phyloP scores from a whole-genome alignment of 2,113 vertebrate genomes.

The Bos taurus region ARS-UCD2.0 NC_037331.1:75458001-75458500 shows the following conservation, averaged over 20 bases:
- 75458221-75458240: fast-evolving
- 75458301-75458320: neutral
- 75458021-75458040: neutral
- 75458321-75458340: neutral
- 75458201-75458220: neutral
- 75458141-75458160: fast-evolving
- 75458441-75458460: neutral
- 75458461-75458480: neutral
- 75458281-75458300: neutral
- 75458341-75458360: neutral
- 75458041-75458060: neutral
- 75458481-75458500: neutral
- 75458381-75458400: too few species aligned
- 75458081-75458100: too few species aligned
- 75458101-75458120: neutral
- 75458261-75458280: fast-evolving
- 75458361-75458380: neutral
- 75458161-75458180: neutral
- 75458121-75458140: neutral
- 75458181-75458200: neutral
- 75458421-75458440: neutral
- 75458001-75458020: neutral
- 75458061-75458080: neutral
- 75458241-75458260: neutral
- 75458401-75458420: neutral